A percentile compares a stretch with the other conserved stretches of the same genome.
Evolutionary conservation across 2,888 invertebrate genomes (phyloP).

Genomic region (Orthonychiurus folsomi): DNA sequence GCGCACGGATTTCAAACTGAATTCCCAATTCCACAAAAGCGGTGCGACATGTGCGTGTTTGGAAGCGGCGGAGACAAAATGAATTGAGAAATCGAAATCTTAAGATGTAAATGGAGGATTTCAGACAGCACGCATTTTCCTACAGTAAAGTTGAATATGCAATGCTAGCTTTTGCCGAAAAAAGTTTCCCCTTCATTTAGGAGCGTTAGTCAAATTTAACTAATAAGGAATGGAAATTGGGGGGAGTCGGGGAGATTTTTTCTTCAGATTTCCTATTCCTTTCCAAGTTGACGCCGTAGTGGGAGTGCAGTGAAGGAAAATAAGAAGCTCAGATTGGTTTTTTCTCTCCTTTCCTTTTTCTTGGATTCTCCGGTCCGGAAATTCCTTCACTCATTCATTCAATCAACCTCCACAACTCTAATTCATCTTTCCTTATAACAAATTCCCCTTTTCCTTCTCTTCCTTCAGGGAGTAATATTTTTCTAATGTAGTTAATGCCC

Average conservation of each 20-base stretch:
- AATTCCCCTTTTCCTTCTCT: slow-evolving; percentile 11
- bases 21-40: too few relatives aligned
- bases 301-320: slow-evolving; percentile 7
- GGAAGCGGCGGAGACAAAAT: too few relatives aligned
- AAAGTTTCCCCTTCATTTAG: slow-evolving; percentile 35
- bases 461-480: slow-evolving; percentile 13
- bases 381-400: slow-evolving; percentile 14
- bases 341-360: slow-evolving; percentile 15
- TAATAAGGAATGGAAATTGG: slow-evolving; percentile 39
- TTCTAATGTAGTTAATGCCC: too few relatives aligned
- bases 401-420: slow-evolving; percentile 15
- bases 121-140: too few relatives aligned
- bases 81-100: too few relatives aligned
- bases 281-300: slow-evolving; percentile 7
- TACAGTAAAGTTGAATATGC: too few relatives aligned
- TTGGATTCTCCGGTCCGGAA: slow-evolving; percentile 16
- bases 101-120: too few relatives aligned
- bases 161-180: background rate
- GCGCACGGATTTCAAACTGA: too few relatives aligned
- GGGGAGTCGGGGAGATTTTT: slow-evolving; percentile 18
- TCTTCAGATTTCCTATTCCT: slow-evolving; percentile 8
- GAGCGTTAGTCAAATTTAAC: slow-evolving; percentile 37
- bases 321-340: slow-evolving; percentile 21
- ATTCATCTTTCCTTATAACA: slow-evolving; percentile 2
- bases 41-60: too few relatives aligned